These are phyloP conservation scores for Tinea semifulvella DNA, from an alignment of 2,888 invertebrate species.

Conservation along the genomic window DNA sequence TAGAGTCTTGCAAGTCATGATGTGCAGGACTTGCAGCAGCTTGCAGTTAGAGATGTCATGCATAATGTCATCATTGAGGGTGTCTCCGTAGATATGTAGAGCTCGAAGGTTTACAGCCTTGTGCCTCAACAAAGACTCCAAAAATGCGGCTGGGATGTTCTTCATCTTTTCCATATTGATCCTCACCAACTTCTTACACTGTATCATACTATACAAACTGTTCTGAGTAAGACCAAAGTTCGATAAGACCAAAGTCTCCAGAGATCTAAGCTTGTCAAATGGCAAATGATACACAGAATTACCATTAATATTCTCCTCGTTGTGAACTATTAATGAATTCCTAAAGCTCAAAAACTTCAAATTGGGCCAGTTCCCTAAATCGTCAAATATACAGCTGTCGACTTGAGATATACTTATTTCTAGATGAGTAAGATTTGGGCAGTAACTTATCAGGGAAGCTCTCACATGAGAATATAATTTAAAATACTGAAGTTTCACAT, in stretches of 20 bases:
- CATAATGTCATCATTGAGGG: constrained; percentile 58
- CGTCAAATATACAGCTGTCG: constrained; percentile 62
- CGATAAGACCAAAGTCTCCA: constrained; percentile 54
- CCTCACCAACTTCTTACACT: constrained; percentile 54
- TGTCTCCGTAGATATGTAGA: constrained; percentile 59
- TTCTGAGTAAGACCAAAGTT: constrained; percentile 58
- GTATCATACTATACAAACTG: constrained; percentile 58
- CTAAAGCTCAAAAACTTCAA: constrained; percentile 60
- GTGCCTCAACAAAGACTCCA: constrained; percentile 50
- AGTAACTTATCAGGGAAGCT: constrained; percentile 55
- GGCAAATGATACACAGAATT: constrained; percentile 60
- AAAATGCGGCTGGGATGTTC: constrained; percentile 58
- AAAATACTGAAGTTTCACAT: constrained; percentile 64
- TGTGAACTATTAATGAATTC: constrained; percentile 59
- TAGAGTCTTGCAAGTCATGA: constrained; percentile 61
- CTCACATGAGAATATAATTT: constrained; percentile 62
- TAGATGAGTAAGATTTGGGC: constrained; percentile 60
- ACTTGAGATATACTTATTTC: constrained; percentile 66
- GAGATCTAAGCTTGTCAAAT: constrained; percentile 51
- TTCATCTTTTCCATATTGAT: constrained; percentile 66
- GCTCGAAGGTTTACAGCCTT: constrained; percentile 51
- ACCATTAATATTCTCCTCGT: constrained; percentile 51
- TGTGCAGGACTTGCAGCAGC: constrained; percentile 49
- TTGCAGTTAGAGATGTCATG: constrained; percentile 52
- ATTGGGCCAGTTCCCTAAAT: constrained; percentile 57